Evolutionary conservation across 2,888 invertebrate species (phyloP), one percentile per base, ranked within the genome.

Genomic region (Amphiduros pacificus): DNA sequence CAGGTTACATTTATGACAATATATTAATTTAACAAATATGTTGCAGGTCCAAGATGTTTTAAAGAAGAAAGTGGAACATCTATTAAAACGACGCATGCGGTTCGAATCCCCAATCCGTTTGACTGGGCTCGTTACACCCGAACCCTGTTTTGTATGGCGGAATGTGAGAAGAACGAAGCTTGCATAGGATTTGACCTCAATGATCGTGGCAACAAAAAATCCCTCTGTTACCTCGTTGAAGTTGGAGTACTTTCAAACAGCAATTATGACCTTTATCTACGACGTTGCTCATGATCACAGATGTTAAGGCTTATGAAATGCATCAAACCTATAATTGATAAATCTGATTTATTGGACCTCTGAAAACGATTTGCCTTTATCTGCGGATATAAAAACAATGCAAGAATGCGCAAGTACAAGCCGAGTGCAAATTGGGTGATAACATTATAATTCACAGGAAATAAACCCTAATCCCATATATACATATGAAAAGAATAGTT

Each of bases 11-110:
- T n/a, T n/a, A n/a, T n/a, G n/a, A n/a, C n/a, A 36, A 36, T 11
- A 36, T 36, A 36, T 17, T 17, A 36, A 36, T 36, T 36, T 36
- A 9, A 9, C 36, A 11, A 11, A 11, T 36, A 11, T 44, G 6
- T 44, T 44, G n/a, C 44, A 44, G 44, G 44, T n/a, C 44, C 44
- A 44, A 22, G 44, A n/a, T 44, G 44, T 17, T 44, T 44, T 17
- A 22, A 44, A 44, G 6, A 5, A 44, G 6, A 44, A 44, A n/a
- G n/a, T 20, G 44, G 44, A 11, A 44, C 22, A 20, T 44, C 44
- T 4, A 44, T 44, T n/a, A 22, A 44, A 44, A 22, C 44, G 22
- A 9, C 44, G 4, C 6, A n/a, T 44, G n/a, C 22, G n/a, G 44
- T 44, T n/a, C 6, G 20, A 5, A 44, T 44, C 22, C 44, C 44